Conservation (phyloP, 1,140 invertebrate species). For the Tribolium castaneum region DNA sequence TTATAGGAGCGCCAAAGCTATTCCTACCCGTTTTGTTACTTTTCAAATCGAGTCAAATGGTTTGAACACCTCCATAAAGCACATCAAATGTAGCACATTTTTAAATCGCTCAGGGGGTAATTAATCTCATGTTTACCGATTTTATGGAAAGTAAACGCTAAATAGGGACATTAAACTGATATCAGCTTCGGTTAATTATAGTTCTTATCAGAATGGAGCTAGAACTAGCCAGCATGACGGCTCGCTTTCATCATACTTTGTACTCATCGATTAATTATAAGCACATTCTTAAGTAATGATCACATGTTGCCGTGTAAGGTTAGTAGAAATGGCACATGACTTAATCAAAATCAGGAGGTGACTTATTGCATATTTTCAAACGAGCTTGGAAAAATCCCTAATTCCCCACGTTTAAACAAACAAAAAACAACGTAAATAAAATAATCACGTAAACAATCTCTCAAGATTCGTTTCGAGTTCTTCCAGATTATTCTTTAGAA, state of each 20-base stretch:
- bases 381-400: too few relatives aligned
- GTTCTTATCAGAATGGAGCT: constrained; percentile 5
- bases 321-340: background rate
- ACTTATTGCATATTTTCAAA: background rate
- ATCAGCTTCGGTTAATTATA: constrained; percentile 4
- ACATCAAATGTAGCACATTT: constrained; percentile 6
- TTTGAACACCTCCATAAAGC: background rate
- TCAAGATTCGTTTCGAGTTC: too few relatives aligned
- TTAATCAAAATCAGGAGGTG: background rate
- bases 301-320: background rate
- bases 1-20: constrained; percentile 16
- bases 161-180: constrained; percentile 27
- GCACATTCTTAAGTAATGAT: constrained; percentile 21
- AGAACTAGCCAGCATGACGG: constrained; percentile 21
- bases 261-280: constrained; percentile 23
- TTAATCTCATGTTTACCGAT: constrained; percentile 4
- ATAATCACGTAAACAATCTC: too few relatives aligned
- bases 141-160: constrained; percentile 10
- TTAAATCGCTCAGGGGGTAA: background rate
- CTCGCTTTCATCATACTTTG: constrained; percentile 25
- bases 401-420: too few relatives aligned
- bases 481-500: too few relatives aligned
- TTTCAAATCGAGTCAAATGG: constrained; percentile 1
- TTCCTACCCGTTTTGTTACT: constrained; percentile 14
- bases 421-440: too few relatives aligned